phyloP scores from a whole-genome alignment of 2,113 vertebrate genomes.

The Esox niger region DNA sequence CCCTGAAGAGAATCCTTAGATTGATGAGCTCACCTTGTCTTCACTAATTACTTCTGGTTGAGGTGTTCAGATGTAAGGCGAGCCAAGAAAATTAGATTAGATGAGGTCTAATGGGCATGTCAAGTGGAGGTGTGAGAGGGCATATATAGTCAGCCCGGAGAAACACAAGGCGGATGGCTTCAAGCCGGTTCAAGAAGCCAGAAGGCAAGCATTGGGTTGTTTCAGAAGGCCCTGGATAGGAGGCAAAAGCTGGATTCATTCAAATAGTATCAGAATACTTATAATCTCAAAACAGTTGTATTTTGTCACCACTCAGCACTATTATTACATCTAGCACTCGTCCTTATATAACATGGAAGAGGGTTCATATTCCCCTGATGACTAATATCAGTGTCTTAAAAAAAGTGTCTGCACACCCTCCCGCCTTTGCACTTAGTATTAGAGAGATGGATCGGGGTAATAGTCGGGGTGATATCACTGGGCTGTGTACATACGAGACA shows the following conservation, averaged over 20 bases:
- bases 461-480: conserved; percentile 31
- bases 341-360: conserved; percentile 15
- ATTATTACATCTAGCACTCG: background rate
- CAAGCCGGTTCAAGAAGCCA: background rate
- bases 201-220: background rate
- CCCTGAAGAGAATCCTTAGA: conserved; percentile 23
- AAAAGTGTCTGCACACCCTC: conserved; percentile 26
- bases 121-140: conserved; percentile 8
- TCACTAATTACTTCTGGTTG: conserved; percentile 26
- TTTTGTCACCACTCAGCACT: too few relatives aligned
- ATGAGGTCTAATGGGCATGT: conserved; percentile 10
- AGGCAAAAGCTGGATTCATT: background rate
- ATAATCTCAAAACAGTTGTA: background rate
- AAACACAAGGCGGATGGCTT: conserved; percentile 4
- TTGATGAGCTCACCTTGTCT: conserved; percentile 21
- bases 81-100: conserved; percentile 19
- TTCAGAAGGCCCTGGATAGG: background rate
- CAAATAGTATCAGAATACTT: background rate
- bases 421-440: conserved; percentile 32
- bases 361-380: conserved; percentile 18
- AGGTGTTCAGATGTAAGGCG: conserved; percentile 8
- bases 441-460: conserved; percentile 41
- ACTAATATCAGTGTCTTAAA: conserved; percentile 32
- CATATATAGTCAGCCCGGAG: background rate
- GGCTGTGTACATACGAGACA: conserved; percentile 19